Evolutionary conservation across 2,797 vertebrate species (phyloP), one percentile per base, ranked within the genome.

Genomic region (Pangasius mekongensis): DNA sequence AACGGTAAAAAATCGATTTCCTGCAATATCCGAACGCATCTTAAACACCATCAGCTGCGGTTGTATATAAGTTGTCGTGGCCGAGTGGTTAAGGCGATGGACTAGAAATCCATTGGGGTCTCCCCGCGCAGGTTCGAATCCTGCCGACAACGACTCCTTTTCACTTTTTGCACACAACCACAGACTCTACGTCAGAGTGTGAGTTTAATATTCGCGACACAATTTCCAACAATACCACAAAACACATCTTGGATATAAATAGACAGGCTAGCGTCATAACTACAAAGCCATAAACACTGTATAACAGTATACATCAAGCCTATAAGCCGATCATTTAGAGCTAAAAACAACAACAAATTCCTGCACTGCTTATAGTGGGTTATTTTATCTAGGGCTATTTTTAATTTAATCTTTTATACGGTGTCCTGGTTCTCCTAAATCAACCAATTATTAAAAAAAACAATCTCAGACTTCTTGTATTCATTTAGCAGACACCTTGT

Each of bases 41-140:
- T 56, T 18, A 5, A 18, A n/a, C 0, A 9, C 0, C 27, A 9
- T n/a, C 62, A 64, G 24, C 27, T 3, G 3, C 9, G 0, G 5
- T 2, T 13, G 58, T 0, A 5, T 8, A 8, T 27, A 66, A 36
- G 43, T 43, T 43, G 93, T 94, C 93, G 93, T 94, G 94, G 93
- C 94, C 93, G 93, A 94, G 94, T 94, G 94, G 93, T 94, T 94
- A 94, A 94, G 93, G 94, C 94, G 93, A 94, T 93, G 93, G 94
- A 94, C 93, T 94, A 94, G 93, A 94, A 94, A 94, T 94, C 93
- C 93, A 94, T 94, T 94, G 93, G 93, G 93, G 92, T 94, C 91
- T 94, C 91, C 93, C 92, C 91, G 93, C 93, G 93, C 93, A 94
- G 93, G 93, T 94, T 94, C 92, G 92, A 94, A 94, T 94, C 94